phyloP scores from a whole-genome alignment of 2,888 invertebrate genomes.

The Stenoptilia bipunctidactyla region DNA sequence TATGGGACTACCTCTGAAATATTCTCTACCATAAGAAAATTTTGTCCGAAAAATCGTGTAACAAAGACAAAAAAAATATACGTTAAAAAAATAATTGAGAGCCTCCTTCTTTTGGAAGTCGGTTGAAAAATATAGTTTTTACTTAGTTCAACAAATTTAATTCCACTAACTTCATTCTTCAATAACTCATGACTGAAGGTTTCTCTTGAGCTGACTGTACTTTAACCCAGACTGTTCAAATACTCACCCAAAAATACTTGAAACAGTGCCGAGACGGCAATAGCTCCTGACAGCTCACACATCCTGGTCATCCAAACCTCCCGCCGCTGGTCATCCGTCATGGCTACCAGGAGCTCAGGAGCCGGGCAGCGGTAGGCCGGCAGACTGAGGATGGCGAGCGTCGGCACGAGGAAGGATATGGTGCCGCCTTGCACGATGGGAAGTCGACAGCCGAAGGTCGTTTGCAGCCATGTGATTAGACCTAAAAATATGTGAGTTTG shows the following conservation, averaged over 20 bases:
- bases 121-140: too few relatives aligned
- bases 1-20: too few relatives aligned
- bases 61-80: too few relatives aligned
- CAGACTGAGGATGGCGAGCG: conserved; percentile 79
- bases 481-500: conserved; percentile 37
- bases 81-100: too few relatives aligned
- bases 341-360: conserved; percentile 51
- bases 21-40: too few relatives aligned
- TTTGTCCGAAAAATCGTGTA: too few relatives aligned
- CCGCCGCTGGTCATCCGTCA: conserved; percentile 68
- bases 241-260: conserved; percentile 78
- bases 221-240: too few relatives aligned
- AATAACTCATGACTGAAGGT: too few relatives aligned
- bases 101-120: too few relatives aligned
- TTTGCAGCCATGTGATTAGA: conserved; percentile 80
- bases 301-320: conserved; percentile 81
- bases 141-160: too few relatives aligned
- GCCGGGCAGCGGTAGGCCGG: conserved; percentile 80
- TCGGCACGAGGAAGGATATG: conserved; percentile 84
- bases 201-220: too few relatives aligned
- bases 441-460: conserved; percentile 80
- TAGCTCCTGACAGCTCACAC: conserved; percentile 86
- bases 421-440: conserved; percentile 85
- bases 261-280: conserved; percentile 81
- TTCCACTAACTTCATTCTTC: too few relatives aligned